Conservation (phyloP, 1,140 invertebrate genomes). For the Marisa cornuarietis region DNA sequence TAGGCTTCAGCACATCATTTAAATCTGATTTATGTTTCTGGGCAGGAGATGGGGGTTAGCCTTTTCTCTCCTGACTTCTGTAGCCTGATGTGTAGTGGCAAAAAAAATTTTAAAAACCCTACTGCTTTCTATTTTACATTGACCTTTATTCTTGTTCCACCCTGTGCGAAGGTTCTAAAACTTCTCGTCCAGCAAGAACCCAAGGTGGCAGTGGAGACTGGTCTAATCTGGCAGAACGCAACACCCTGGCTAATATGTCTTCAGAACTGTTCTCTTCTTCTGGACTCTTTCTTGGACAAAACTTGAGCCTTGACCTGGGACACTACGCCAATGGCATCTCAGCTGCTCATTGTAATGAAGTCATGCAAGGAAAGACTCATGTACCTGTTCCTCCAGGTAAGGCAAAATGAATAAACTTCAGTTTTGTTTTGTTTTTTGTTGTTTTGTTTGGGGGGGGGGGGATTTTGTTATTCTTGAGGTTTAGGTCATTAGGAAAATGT, state of each 20-base stretch:
- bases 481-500: not conserved
- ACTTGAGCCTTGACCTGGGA: conserved; percentile 43
- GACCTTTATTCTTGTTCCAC: not conserved
- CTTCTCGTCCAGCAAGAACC: not conserved
- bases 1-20: not conserved
- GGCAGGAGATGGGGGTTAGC: too few relatives aligned
- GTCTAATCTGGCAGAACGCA: conserved; percentile 40
- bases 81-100: too few relatives aligned
- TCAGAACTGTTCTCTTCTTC: conserved; percentile 57
- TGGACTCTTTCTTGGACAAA: conserved; percentile 53
- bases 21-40: not conserved
- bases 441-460: too few relatives aligned
- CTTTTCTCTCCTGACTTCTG: not conserved
- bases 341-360: conserved; percentile 37
- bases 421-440: not conserved
- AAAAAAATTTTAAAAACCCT: not conserved
- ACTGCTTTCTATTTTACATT: not conserved
- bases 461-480: not conserved
- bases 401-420: not conserved
- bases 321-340: conserved; percentile 36
- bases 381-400: conserved; percentile 61
- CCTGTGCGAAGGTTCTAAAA: conserved; percentile 5
- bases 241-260: conserved; percentile 53
- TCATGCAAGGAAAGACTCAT: conserved; percentile 53
- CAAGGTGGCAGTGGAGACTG: conserved; percentile 31